Conservation (phyloP, 2,113 vertebrate genomes). For the Colistium nudipinnis region DNA sequence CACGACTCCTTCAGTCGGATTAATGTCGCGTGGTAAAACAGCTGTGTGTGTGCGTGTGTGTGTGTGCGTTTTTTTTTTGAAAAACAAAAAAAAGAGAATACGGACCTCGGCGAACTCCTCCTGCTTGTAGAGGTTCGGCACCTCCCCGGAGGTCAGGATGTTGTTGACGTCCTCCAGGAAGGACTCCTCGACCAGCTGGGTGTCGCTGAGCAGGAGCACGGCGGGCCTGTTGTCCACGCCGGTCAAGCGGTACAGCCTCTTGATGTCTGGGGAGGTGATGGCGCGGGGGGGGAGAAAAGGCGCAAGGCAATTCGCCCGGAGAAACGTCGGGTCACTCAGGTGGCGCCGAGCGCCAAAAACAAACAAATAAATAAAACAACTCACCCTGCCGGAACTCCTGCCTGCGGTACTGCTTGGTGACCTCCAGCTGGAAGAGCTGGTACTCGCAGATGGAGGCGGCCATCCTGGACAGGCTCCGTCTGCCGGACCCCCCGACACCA, state of each 20-base stretch:
- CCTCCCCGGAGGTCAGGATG: constrained; percentile 90
- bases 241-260: constrained; percentile 85
- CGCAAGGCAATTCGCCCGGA: no score
- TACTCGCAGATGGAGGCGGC: constrained; percentile 88
- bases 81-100: neutral
- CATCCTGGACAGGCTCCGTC: constrained; percentile 87
- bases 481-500: constrained; percentile 89
- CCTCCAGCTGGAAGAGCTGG: constrained; percentile 87
- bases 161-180: constrained; percentile 92
- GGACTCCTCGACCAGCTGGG: constrained; percentile 86
- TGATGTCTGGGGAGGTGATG: no score
- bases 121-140: constrained; percentile 89
- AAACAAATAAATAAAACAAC: no score
- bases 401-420: constrained; percentile 88
- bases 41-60: no score
- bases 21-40: no score
- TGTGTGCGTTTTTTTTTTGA: neutral
- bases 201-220: constrained; percentile 89
- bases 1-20: neutral
- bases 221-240: constrained; percentile 88
- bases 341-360: no score
- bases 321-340: no score
- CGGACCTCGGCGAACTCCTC: constrained; percentile 88
- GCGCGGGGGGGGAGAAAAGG: no score
- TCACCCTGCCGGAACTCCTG: constrained; percentile 90